Base-by-base conservation (phyloP, 2,888 invertebrate species). In the Schrankia costaestrigalis region DNA sequence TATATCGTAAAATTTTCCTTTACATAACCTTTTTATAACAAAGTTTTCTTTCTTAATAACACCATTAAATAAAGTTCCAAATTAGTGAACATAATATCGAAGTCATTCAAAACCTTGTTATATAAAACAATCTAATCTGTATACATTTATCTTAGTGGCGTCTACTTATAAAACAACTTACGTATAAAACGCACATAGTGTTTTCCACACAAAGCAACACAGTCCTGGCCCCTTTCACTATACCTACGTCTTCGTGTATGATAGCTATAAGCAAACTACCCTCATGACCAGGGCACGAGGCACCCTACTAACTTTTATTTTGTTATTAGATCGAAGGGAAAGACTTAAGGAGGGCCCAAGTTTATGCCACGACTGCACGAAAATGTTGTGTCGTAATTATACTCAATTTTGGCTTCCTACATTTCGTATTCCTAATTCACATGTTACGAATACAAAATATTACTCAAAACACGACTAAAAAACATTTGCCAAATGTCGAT, bases 271-370 rank as follows among this genome's bases (percentile, higher is more conserved):
- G 46, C 38, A 39, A 43, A 17, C 47, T 62, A 67, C 78, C 77
- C 76, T 63, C 65, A 63, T 71, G 73, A 75, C 78, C 75, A 63
- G 63, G 64, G 24, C 78, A 79, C 82, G 61, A 62, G 65, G 38
- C 78, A 81, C 84, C 83, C 83, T 75, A 82, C 72, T 80, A 78
- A 83, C 80, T 75, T 79, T 78, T 77, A 82, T 84, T 80, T 71
- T 67, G 70, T 75, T 78, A 78, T 79, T 75, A 71, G 64, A 69
- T 65, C 52, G 70, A 71, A 74, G 77, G 74, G 75, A 73, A 60
- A 58, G 56, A 54, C 54, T 54, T 50, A 59, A 63, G 62, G 56
- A 71, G 65, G 67, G 61, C 46, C 43, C 45, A 38, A 46, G 46
- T 43, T 41, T 47, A 47, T 47, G 48, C 25, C 25, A 32, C 38